These are phyloP conservation scores for Digitonthophagus gazella DNA, from an alignment of 2,888 invertebrate genomes.

Conservation along the genomic window DNA sequence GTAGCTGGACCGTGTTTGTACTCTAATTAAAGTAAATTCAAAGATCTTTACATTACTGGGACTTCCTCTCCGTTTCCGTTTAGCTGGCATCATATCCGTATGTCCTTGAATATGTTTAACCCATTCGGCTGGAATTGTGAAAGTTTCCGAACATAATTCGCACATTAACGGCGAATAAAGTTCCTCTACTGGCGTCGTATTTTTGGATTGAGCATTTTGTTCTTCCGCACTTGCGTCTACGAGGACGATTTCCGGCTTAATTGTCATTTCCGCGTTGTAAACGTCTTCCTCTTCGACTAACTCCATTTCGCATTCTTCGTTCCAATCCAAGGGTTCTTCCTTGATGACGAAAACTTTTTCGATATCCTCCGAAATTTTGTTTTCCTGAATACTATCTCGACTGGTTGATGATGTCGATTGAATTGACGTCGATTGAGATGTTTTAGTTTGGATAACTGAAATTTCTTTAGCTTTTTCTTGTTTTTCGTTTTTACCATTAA, in stretches of 20 bases:
- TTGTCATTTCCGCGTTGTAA: conserved; percentile 66
- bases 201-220: conserved; percentile 49
- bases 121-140: conserved; percentile 79
- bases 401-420: too few species aligned
- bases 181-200: conserved; percentile 40
- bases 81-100: conserved; percentile 60
- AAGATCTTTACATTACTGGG: conserved; percentile 48
- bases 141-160: conserved; percentile 81
- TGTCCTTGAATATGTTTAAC: conserved; percentile 81
- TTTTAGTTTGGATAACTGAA: background rate
- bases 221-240: conserved; percentile 41
- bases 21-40: background rate
- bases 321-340: conserved; percentile 74
- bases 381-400: too few species aligned
- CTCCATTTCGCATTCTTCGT: conserved; percentile 60
- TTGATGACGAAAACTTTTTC: conserved; percentile 48
- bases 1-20: background rate
- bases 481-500: background rate
- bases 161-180: conserved; percentile 76
- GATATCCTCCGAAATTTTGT: background rate
- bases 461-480: conserved; percentile 1
- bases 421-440: background rate
- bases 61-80: conserved; percentile 59
- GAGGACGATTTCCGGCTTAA: conserved; percentile 60
- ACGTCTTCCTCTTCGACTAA: conserved; percentile 63